Conservation (phyloP, 2,797 vertebrate genomes). For the Phrynocephalus vlangalii region DNA sequence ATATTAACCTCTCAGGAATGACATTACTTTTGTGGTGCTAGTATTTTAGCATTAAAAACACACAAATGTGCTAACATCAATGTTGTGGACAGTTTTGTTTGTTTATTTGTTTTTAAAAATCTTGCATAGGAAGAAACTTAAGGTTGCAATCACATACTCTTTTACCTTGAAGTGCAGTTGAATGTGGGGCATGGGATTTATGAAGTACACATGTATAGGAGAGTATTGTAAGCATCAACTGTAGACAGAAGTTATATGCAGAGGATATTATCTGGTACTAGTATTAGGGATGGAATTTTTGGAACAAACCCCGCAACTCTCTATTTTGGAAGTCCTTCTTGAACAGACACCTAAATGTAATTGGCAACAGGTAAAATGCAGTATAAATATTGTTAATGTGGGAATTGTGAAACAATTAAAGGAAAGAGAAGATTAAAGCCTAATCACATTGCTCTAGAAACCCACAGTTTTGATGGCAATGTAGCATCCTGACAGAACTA, state of each 20-base stretch:
- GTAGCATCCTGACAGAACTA: not conserved
- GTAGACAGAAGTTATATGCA: too few species aligned
- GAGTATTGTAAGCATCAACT: not conserved
- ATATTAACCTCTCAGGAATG: slow-evolving; percentile 46
- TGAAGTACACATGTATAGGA: not conserved
- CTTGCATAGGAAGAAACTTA: not conserved
- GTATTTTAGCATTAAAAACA: not conserved
- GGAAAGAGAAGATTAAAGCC: not conserved
- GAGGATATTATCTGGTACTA: too few species aligned
- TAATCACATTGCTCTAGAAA: not conserved
- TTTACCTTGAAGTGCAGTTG: not conserved
- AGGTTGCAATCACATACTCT: not conserved
- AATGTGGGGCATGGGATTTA: not conserved
- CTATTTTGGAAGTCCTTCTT: too few species aligned
- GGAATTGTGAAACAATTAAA: not conserved
- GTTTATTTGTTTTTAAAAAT: not conserved
- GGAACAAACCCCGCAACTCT: too few species aligned
- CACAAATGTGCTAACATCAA: not conserved
- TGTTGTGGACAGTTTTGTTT: not conserved
- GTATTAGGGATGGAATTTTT: too few species aligned
- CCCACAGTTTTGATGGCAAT: not conserved
- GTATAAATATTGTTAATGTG: not conserved
- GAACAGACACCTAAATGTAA: too few species aligned
- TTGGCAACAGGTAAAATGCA: not conserved
- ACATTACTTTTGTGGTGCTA: slow-evolving; percentile 24